Base-by-base conservation (phyloP, 2,797 vertebrate species). In the Myotis myotis region DNA sequence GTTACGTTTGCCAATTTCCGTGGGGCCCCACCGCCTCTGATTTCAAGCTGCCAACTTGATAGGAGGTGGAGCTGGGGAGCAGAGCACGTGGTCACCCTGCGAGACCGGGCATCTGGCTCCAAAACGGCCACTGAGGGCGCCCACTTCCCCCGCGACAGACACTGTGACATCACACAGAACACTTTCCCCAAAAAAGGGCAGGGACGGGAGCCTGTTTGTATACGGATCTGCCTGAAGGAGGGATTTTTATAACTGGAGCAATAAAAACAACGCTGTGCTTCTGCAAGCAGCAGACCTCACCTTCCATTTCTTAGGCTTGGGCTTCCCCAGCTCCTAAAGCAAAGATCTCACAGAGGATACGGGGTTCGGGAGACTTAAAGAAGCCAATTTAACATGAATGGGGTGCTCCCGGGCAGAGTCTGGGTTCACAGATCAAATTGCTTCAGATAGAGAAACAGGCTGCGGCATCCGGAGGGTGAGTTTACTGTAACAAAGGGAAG, bases 41-140 rank as follows among this genome's bases (percentile, higher is more conserved):
- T 36, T n/a, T 28, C 57, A 55, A 51, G 57, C 68, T 47, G 25
- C 79, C 25, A 19, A 36, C 20, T 10, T 0, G 19, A 33, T 2
- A 10, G 2, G 23, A 28, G 33, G 0, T 9, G 20, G 23, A 16
- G 11, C 51, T 7, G 2, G n/a, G 36, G 51, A 62, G 36, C 81
- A 22, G n/a, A 0, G 1, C 13, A n/a, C 8, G 3, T 1, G 0
- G 0, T 20, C 16, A 7, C 74, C 47, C 20, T 0, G 33, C 3
- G 19, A 60, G 36, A 66, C 3, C 0, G 0, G 2, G 22, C 0
- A 3, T 7, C 30, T 5, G 53, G 28, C 25, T 72, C 30, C 15
- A 17, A n/a, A 68, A 25, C 0, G 0, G 47, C 55, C 47, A 3
- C 53, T 0, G 25, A 19, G 6, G 53, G 25, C 1, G 8, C 2